Evolutionary conservation across 2,797 vertebrate species (phyloP), one percentile per base, ranked within the genome.

Genomic region (Buphagus erythrorhynchus): DNA sequence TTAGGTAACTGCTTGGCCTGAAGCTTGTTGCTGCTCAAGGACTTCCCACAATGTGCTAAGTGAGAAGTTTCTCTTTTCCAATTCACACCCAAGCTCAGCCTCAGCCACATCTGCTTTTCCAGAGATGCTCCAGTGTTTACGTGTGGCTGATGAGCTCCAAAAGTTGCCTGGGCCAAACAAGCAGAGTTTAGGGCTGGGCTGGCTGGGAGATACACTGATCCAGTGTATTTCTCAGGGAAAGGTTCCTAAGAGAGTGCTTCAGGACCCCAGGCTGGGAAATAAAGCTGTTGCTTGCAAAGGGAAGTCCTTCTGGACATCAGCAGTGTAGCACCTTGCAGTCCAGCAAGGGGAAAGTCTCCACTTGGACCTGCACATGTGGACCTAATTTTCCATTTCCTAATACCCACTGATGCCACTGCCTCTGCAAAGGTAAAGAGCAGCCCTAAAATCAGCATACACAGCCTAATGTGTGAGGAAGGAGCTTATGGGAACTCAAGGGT

Each of bases 1-100:
- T 5, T 5, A 90, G 88, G 25, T 38, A 76, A 54, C 48, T 90
- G 74, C 63, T 95, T 95, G 79, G 75, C 63, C 74, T 79, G 59
- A 81, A 79, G 33, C 24, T 86, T 78, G 65, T 20, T 86, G 62
- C 46, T 88, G 29, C 71, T 92, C 46, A 58, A 85, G 81, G 65
- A 62, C 69, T 90, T 95, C 88, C 72, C 84, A 68, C 63, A n/a
- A 45, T 72, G 77, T 76, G 62, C 66, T 65, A 65, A 57, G 73
- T 9, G 11, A 73, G 74, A 80, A 80, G n/a, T 20, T 51, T 43
- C 65, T 82, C 73, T 61, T 87, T 38, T 45, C 33, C 72, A 74
- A 4, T 79, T 97, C 22, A 5, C 58, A 95, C 18, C 46, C 84
- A 83, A 54, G 68, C 21, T 80, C 71, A 63, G 57, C 65, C 74